These are phyloP conservation scores for Gorsachius goisagi DNA, from an alignment of 2,113 vertebrate species.

Conservation along the genomic window DNA sequence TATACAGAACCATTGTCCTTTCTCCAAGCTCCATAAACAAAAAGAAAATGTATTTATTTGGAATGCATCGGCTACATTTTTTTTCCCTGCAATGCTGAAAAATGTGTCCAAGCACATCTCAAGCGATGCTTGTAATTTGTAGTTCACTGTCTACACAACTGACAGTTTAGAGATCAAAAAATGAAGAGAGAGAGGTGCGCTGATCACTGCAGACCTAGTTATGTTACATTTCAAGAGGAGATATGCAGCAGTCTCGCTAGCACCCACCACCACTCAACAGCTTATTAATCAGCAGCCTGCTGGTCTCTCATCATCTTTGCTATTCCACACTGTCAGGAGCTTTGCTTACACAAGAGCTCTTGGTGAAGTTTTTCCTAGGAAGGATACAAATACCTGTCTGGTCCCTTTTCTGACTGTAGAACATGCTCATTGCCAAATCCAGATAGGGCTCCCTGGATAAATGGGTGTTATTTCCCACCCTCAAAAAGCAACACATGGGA, in stretches of 20 bases:
- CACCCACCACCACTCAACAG: background rate
- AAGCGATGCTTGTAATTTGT: background rate
- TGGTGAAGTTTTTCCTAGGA: background rate
- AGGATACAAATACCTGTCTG: background rate
- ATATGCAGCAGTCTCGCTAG: background rate
- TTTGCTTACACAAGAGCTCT: slow-evolving; percentile 2
- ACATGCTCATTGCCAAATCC: background rate
- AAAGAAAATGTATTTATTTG: background rate
- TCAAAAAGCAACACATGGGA: background rate
- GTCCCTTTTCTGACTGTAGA: background rate
- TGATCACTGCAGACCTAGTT: background rate
- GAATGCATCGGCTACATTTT: background rate
- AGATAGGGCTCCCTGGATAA: background rate
- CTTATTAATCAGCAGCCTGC: slow-evolving; percentile 52
- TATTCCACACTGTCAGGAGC: background rate
- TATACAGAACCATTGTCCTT: background rate
- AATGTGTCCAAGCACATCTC: background rate
- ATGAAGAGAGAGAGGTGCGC: background rate
- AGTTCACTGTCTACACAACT: background rate
- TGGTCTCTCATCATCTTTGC: background rate
- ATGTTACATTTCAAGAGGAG: background rate
- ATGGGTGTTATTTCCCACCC: background rate
- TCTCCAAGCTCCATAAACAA: background rate
- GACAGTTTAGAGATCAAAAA: background rate
- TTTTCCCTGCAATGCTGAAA: background rate